Evolutionary conservation across 2,113 vertebrate genomes (phyloP).

Genomic region (Oreocharis arfaki): DNA sequence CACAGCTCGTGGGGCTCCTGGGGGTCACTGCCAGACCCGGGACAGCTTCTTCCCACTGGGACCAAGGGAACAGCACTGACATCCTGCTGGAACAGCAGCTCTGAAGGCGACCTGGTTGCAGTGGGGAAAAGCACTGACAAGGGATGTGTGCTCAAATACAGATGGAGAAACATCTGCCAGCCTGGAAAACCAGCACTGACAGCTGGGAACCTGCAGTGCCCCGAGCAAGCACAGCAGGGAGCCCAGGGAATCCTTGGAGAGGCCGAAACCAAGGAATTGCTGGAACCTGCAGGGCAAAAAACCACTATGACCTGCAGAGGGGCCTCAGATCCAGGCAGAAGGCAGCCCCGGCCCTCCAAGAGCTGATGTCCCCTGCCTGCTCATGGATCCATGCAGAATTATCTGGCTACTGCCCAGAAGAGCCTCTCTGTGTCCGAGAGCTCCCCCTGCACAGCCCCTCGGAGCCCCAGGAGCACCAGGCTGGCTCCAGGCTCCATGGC

Average conservation of each 20-base stretch:
- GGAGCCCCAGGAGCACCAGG: rapidly evolving
- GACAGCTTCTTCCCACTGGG: neutral
- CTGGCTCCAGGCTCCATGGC: neutral
- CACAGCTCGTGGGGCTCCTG: neutral
- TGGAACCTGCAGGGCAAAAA: neutral
- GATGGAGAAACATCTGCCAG: neutral
- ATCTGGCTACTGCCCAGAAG: neutral
- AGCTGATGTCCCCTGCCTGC: neutral
- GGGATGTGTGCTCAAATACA: neutral
- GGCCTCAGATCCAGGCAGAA: neutral
- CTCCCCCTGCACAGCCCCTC: neutral
- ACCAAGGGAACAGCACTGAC: neutral
- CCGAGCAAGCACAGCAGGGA: neutral
- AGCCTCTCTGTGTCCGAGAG: neutral
- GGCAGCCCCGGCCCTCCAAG: neutral
- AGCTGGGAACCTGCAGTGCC: neutral
- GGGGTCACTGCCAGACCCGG: neutral
- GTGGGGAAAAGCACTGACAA: neutral
- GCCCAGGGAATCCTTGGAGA: neutral
- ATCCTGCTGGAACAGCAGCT: neutral
- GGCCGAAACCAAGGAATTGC: neutral
- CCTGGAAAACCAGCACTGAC: neutral
- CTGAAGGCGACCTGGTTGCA: rapidly evolving
- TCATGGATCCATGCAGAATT: rapidly evolving
- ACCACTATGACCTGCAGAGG: neutral